Evolutionary conservation across 2,113 vertebrate species (phyloP), one percentile per base, ranked within the genome.

Genomic region (Mustela nigripes): DNA sequence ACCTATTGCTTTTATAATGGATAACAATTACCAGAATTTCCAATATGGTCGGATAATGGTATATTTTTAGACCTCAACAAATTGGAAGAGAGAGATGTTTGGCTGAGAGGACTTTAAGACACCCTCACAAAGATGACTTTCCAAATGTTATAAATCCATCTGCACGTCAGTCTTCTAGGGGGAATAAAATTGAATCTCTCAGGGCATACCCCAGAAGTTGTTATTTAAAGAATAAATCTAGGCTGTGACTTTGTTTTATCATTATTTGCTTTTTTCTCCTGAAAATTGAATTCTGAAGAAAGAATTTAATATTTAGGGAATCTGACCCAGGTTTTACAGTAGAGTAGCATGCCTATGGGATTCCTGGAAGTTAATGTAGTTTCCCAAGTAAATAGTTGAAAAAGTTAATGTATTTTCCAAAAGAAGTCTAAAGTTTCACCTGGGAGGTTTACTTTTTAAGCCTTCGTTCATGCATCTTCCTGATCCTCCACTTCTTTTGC

Each of bases 401-500:
- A 95, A 69, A 76, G 19, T 88, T 65, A 73, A 42, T n/a, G 24
- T 36, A 31, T 24, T 95, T 89, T 91, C 42, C 11, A 48, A 71
- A 87, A 93, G 63, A 96, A 85, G 42, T 87, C 31, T 16, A 86
- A 82, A 0, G 24, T 92, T 92, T 95, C 36, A 16, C 26, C 36
- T 69, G 28, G 62, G 1, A 16, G 45, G 67, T 53, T 48, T 88
- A 83, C 88, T 93, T 78, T 65, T 81, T 93, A 53, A 60, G 36
- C 8, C 67, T 92, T 80, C 71, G 45, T 80, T 50, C n/a, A 62
- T 71, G 58, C 84, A 85, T 96, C 39, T 56, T 96, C 87, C 60
- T 96, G 60, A 95, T 96, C 63, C 79, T 31, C 74, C 16, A 96
- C 56, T 98, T 78, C 86, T 97, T 98, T 98, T 98, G 39, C 98